phyloP scores from a whole-genome alignment of 2,888 invertebrate species.

The Netelia melanura region DNA sequence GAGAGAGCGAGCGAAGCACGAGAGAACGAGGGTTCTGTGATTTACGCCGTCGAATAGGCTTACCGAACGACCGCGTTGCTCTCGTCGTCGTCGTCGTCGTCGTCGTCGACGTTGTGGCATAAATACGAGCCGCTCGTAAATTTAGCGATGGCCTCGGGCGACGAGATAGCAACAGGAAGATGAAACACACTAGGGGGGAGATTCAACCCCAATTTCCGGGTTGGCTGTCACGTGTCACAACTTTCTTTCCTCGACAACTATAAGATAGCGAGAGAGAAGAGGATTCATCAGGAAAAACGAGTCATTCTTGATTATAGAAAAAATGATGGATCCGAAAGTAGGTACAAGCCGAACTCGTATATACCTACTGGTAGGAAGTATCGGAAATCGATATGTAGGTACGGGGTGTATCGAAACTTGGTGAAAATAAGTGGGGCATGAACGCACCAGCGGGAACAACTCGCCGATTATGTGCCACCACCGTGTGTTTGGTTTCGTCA shows the following conservation, averaged over 20 bases:
- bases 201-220: constrained; percentile 51
- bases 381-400: no score
- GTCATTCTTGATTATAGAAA: background rate
- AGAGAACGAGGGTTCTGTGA: constrained; percentile 60
- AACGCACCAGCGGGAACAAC: constrained; percentile 3
- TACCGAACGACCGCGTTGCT: constrained; percentile 64
- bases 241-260: background rate
- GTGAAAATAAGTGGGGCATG: constrained; percentile 53
- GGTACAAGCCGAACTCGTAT: background rate
- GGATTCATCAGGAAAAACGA: no score
- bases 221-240: constrained; percentile 59
- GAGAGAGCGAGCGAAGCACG: constrained; percentile 1
- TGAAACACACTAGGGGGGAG: constrained; percentile 63
- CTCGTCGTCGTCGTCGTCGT: constrained; percentile 38
- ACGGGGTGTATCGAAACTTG: constrained; percentile 44
- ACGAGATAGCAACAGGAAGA: constrained; percentile 63
- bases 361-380: background rate
- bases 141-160: constrained; percentile 69
- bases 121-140: constrained; percentile 72
- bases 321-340: background rate
- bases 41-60: constrained; percentile 76
- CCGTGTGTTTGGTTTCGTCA: constrained; percentile 40
- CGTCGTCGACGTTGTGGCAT: constrained; percentile 53
- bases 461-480: constrained; percentile 33
- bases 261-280: background rate